Conservation (phyloP, 1,140 invertebrate species). For the Anastrepha ludens region DNA sequence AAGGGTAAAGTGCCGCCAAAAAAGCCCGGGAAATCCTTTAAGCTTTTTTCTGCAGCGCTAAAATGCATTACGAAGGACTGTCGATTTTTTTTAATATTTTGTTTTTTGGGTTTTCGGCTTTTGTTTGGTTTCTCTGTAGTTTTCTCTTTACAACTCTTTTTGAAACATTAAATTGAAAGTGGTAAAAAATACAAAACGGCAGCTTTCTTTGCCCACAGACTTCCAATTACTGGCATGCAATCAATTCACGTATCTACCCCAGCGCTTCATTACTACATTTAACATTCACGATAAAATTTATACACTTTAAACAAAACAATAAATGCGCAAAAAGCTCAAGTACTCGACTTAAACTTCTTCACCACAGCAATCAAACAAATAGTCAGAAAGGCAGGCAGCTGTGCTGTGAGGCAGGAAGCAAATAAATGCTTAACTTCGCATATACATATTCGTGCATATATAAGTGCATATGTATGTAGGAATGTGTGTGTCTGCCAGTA, state of each 20-base stretch:
- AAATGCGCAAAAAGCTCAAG: not conserved
- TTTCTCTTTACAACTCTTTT: no score
- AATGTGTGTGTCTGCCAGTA: not conserved
- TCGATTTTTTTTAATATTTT: no score
- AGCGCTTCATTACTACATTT: not conserved
- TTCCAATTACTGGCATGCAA: not conserved
- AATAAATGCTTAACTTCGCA: not conserved
- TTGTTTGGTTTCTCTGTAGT: no score
- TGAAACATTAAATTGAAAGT: no score
- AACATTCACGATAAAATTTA: not conserved
- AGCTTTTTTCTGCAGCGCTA: no score
- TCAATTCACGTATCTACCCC: not conserved
- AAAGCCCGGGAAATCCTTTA: no score
- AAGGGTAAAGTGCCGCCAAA: no score
- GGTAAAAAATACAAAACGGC: no score
- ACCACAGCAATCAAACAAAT: slow-evolving; percentile 47
- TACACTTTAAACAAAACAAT: not conserved
- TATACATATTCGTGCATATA: not conserved
- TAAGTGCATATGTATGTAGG: not conserved
- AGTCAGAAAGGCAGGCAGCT: not conserved
- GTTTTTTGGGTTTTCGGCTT: no score
- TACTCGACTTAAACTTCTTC: not conserved
- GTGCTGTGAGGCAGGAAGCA: not conserved
- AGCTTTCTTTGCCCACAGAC: no score
- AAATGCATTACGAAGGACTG: no score